Evolutionary conservation across 2,113 vertebrate genomes (phyloP).

Genomic region (Rattus rattus): DNA sequence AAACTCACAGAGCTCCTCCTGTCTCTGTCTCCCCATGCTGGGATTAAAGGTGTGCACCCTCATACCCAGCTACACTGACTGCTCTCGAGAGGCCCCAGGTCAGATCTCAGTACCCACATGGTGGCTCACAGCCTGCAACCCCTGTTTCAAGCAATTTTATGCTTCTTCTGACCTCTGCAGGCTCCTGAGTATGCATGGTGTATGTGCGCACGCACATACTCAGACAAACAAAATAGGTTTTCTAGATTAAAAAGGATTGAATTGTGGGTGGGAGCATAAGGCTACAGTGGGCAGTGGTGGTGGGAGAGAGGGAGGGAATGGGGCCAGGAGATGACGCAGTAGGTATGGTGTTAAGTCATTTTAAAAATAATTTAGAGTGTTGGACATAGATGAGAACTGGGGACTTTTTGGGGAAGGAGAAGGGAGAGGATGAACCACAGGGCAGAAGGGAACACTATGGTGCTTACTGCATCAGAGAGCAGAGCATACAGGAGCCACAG

Average conservation of each 20-base stretch:
- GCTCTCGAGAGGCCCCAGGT: neutral
- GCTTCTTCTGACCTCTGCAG: neutral
- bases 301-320: neutral
- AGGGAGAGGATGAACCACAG: neutral
- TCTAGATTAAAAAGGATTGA: neutral
- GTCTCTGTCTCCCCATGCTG: neutral
- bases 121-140: neutral
- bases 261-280: neutral
- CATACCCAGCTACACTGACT: neutral
- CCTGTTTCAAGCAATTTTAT: neutral
- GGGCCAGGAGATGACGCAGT: too few species aligned
- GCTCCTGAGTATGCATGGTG: too few species aligned
- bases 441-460: fast-evolving
- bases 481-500: neutral
- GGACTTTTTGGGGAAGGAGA: neutral
- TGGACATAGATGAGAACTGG: neutral
- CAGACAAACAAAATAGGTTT: neutral
- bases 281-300: neutral
- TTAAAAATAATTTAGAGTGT: neutral
- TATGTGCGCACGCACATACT: neutral
- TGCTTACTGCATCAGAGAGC: fast-evolving
- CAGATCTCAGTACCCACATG: neutral
- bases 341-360: neutral
- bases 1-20: neutral
- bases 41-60: neutral